These are phyloP conservation scores for Cantharis flavilabris DNA, from an alignment of 2,888 invertebrate species.

Conservation along the genomic window DNA sequence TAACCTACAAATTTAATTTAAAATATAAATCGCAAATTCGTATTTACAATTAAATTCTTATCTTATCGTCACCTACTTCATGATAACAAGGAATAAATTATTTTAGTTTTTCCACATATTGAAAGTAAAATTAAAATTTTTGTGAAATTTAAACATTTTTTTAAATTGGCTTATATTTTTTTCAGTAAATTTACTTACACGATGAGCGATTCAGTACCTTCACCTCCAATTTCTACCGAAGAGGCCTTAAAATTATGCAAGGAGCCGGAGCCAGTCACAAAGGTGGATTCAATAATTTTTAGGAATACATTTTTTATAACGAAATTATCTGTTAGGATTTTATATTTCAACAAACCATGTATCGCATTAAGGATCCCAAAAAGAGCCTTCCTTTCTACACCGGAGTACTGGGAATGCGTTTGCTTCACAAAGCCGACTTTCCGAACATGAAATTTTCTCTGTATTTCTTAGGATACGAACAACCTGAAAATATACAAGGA, in stretches of 20 bases:
- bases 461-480: constrained; percentile 89
- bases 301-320: not conserved
- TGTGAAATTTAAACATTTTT: no score
- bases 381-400: constrained; percentile 90
- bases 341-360: constrained; percentile 97
- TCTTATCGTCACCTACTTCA: not conserved
- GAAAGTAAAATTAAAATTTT: not conserved
- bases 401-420: constrained; percentile 86
- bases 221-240: constrained; percentile 55
- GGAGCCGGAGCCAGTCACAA: constrained; percentile 69
- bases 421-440: constrained; percentile 87
- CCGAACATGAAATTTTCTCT: constrained; percentile 87
- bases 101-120: not conserved
- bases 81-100: not conserved
- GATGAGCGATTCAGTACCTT: no score
- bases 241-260: constrained; percentile 74
- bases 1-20: no score
- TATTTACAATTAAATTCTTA: not conserved
- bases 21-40: no score
- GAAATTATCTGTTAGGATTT: constrained; percentile 68
- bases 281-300: constrained; percentile 58
- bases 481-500: constrained; percentile 71
- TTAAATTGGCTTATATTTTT: no score
- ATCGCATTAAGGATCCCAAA: constrained; percentile 89
- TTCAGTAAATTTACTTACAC: no score